phyloP scores from a whole-genome alignment of 2,797 vertebrate species.

The Sebastes minor region DNA sequence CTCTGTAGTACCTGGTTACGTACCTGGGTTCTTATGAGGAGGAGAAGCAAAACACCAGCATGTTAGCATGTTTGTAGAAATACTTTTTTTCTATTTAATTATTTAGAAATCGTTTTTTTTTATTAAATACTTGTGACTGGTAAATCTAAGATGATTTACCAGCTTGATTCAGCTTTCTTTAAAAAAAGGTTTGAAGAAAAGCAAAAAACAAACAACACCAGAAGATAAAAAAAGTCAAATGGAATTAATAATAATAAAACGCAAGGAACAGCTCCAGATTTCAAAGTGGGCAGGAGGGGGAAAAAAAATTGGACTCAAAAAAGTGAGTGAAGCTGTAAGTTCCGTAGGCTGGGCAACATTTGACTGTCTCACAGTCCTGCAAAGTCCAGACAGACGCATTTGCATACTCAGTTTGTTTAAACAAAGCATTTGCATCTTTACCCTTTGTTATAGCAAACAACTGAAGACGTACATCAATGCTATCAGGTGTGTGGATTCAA shows the following conservation, averaged over 20 bases:
- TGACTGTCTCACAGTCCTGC: neutral
- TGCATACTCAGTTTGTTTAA: constrained; percentile 1
- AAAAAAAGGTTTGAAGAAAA: neutral
- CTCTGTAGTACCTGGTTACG: neutral
- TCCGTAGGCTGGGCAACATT: neutral
- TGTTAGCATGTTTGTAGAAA: neutral
- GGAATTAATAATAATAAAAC: neutral
- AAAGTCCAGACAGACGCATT: neutral
- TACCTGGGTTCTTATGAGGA: neutral
- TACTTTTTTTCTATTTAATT: neutral
- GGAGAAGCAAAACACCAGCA: neutral
- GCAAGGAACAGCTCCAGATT: neutral
- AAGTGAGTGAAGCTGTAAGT: neutral
- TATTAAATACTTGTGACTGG: neutral
- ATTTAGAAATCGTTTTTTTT: too few species aligned
- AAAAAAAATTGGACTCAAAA: neutral
- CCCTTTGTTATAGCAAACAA: neutral
- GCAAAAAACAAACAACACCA: neutral
- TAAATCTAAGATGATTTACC: neutral
- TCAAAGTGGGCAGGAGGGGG: neutral
- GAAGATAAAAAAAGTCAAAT: neutral
- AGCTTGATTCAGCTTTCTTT: neutral
- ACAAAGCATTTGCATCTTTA: neutral
- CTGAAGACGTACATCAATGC: neutral
- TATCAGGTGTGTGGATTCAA: neutral